Evolutionary conservation across 2,797 vertebrate genomes (phyloP), one percentile per base, ranked within the genome.

Genomic region (Helicolenus hilgendorfi): DNA sequence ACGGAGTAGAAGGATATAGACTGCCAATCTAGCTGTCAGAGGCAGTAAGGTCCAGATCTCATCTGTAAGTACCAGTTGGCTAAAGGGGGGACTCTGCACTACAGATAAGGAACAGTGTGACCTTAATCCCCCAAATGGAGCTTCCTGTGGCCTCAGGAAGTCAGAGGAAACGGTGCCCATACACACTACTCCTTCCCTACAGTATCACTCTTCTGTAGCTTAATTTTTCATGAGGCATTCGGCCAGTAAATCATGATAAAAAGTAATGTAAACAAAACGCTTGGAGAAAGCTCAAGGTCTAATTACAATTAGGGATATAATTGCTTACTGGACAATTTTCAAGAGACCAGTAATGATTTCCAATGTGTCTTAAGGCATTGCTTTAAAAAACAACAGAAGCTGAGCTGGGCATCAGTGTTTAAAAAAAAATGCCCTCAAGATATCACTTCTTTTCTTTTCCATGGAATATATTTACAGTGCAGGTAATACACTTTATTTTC

Each of bases 71-170:
- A 92, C 81, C 91, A 89, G 86, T 74, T 86, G 89, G 90, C 70
- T 86, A 60, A 84, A 83, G 81, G 72, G 56, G 82, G 68, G 84
- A 77, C 77, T 69, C 87, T 88, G 84, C 72, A 79, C 72, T 72
- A 79, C 84, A 83, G 93, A 95, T 96, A 95, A 95, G 85, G 53
- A 72, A 89, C 55, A 75, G 55, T 81, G 45, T 70, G 84, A 88
- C 82, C 86, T 85, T 93, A 95, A 96, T 93, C 90, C 89, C 60
- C 68, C 36, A 89, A 94, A 93, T 83, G 53, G 85, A 93, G 86
- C 88, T 92, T 89, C 77, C 87, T 75, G 71, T 91, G 81, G 78
- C 85, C 67, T 71, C 84, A 88, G 82, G 77, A 90, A 90, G 84
- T 94, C 74, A 62, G 68, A 70, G 22, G 75, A 81, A 86, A 59